Conservation (phyloP, 2,888 invertebrate species). For the Schizaphis graminum region DNA sequence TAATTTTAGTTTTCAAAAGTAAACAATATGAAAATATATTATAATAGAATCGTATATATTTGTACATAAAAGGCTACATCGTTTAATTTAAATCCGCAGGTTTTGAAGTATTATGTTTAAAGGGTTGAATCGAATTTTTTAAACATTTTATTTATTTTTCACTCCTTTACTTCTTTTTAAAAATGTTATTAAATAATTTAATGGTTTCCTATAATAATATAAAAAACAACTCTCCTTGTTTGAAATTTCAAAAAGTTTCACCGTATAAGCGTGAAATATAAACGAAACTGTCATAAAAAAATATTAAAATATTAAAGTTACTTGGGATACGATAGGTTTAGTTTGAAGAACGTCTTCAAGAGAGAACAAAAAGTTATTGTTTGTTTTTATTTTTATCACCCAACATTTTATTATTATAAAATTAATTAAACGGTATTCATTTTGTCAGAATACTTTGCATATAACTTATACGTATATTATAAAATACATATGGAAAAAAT, state of each 20-base stretch:
- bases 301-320: constrained; percentile 8
- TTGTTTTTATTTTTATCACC: constrained; percentile 19
- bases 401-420: background rate
- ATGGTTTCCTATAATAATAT: constrained; percentile 11
- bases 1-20: constrained; percentile 37
- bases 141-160: background rate
- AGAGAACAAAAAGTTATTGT: constrained; percentile 37
- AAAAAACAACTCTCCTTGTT: constrained; percentile 1
- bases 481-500: background rate
- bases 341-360: background rate
- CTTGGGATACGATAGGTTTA: constrained; percentile 6
- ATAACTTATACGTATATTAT: background rate
- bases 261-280: background rate
- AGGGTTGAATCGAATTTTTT: background rate
- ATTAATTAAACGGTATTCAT: constrained; percentile 33
- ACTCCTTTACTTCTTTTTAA: background rate
- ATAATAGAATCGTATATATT: background rate
- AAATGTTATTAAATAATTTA: constrained; percentile 12
- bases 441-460: background rate
- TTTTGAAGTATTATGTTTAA: constrained; percentile 13
- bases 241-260: background rate
- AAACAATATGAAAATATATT: constrained; percentile 15
- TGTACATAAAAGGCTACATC: background rate
- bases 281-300: constrained; percentile 16
- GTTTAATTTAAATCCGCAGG: constrained; percentile 16